These are phyloP conservation scores for Glaucomys volans DNA, from an alignment of 2,113 vertebrate species.

Conservation along the genomic window DNA sequence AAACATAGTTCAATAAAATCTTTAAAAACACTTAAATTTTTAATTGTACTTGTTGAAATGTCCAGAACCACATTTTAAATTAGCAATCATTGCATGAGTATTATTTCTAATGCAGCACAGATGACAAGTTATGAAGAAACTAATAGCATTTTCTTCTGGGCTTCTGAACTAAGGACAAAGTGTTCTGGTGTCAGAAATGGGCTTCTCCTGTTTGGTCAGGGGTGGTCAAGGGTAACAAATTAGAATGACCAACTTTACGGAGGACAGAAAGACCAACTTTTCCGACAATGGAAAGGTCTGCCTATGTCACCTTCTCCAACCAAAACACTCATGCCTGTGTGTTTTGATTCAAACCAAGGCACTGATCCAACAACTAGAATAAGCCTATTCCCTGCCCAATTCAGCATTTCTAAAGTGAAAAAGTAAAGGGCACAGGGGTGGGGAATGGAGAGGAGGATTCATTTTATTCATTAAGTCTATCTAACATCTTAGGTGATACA, in stretches of 20 bases:
- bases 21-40: slow-evolving; percentile 63
- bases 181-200: not conserved
- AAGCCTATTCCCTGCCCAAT: not conserved
- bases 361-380: not conserved
- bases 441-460: not conserved
- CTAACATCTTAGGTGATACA: not conserved
- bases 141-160: slow-evolving; percentile 17
- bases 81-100: not conserved
- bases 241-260: not conserved
- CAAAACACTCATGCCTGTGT: not conserved
- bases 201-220: not conserved
- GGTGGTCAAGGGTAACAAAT: not conserved
- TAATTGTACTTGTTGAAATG: slow-evolving; percentile 43
- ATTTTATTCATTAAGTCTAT: not conserved
- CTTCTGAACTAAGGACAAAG: not conserved
- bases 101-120: slow-evolving; percentile 8
- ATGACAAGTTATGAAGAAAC: not conserved
- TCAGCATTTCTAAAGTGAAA: not conserved
- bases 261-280: no score
- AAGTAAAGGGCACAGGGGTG: not conserved
- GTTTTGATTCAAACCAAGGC: not conserved
- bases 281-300: not conserved
- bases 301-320: not conserved
- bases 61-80: slow-evolving; percentile 40
- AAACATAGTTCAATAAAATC: slow-evolving; percentile 54